Percentiles rank a stretch among this genome's conserved stretches.
These are phyloP conservation scores for Lasioglossum zephyrum DNA, from an alignment of 2,888 invertebrate species.

Conservation along the genomic window DNA sequence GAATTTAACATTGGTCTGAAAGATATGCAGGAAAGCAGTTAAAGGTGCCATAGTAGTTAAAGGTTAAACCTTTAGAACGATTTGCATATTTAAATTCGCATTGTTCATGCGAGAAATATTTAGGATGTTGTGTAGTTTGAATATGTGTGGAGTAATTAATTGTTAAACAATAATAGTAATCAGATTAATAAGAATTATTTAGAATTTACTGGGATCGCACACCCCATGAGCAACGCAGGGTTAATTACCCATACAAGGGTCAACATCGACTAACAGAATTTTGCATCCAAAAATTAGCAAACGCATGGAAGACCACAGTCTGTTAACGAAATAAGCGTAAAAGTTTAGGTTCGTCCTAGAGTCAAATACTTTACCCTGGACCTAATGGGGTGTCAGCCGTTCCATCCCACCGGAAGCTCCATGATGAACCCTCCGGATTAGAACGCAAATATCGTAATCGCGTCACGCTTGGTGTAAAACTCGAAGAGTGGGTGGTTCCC, in stretches of 20 bases:
- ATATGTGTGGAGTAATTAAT: too few species aligned
- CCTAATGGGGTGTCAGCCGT: neutral
- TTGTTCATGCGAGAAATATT: too few species aligned
- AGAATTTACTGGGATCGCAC: too few species aligned
- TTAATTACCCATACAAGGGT: neutral
- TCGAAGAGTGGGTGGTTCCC: neutral
- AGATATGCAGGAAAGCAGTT: too few species aligned
- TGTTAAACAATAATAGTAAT: too few species aligned
- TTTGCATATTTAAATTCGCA: too few species aligned
- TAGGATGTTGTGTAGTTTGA: too few species aligned
- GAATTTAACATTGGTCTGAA: too few species aligned
- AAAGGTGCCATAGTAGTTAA: too few species aligned
- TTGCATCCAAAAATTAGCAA: neutral
- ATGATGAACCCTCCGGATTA: neutral
- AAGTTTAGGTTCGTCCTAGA: neutral
- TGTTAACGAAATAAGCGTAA: neutral
- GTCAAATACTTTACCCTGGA: neutral
- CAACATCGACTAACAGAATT: neutral
- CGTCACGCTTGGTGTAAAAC: conserved; percentile 14
- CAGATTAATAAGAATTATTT: too few species aligned
- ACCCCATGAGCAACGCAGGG: too few species aligned
- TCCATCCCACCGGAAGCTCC: neutral
- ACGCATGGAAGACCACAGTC: neutral
- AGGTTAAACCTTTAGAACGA: too few species aligned
- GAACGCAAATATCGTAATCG: conserved; percentile 29